Conservation (phyloP, 2,113 vertebrate genomes). For the Rhadina sibilatrix region DNA sequence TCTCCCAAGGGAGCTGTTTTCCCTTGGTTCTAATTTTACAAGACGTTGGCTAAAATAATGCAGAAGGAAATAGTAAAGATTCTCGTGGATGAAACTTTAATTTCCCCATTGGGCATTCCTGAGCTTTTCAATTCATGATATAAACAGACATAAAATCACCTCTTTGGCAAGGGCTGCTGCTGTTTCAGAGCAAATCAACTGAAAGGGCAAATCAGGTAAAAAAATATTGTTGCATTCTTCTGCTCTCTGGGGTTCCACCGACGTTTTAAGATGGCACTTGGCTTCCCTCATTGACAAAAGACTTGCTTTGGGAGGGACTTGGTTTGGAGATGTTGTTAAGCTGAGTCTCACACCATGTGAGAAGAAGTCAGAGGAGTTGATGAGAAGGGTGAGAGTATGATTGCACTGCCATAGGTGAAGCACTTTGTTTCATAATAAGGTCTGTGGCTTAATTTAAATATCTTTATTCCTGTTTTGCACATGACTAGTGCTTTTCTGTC, state of each 20-base stretch:
- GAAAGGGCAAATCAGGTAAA: constrained; percentile 16
- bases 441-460: background rate
- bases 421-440: background rate
- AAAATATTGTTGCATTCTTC: background rate
- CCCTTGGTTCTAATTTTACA: background rate
- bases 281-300: background rate
- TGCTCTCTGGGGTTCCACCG: background rate
- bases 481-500: background rate
- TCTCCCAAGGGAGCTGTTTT: background rate
- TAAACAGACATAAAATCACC: constrained; percentile 9
- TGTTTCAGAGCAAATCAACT: background rate
- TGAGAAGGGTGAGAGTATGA: rapidly evolving
- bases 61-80: background rate
- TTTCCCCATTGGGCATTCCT: background rate
- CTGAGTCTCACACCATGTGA: background rate
- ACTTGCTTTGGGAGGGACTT: background rate
- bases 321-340: background rate
- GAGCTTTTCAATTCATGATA: background rate
- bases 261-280: background rate
- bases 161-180: background rate
- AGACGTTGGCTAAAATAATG: background rate
- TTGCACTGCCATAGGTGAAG: background rate
- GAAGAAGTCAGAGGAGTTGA: background rate
- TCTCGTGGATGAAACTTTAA: background rate
- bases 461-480: background rate